Evolutionary conservation across 2,888 invertebrate genomes (phyloP), one percentile per base, ranked within the genome.

Genomic region (Sarcophaga caerulescens): DNA sequence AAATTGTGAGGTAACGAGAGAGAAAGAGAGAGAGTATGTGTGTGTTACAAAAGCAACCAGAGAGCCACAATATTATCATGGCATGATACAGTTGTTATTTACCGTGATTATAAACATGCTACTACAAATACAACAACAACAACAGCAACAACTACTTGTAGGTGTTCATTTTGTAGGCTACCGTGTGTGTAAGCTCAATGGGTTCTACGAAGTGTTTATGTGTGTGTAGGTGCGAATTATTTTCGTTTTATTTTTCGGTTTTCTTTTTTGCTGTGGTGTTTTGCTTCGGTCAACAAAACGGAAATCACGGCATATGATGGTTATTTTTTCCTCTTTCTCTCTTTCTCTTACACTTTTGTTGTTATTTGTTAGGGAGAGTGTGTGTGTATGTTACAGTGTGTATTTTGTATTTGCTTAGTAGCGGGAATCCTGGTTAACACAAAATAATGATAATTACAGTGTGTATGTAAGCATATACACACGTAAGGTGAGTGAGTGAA

Each of bases 371-470:
- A 25, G 25, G 21, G 23, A 76, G 63, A 21, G 14, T 21, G 74
- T 74, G 59, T 25, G 0, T 25, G 25, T 25, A 3, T 25, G 25
- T 25, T 4, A 25, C 25, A 25, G 25, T 35, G 35, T 35, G 35
- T 35, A 35, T 35, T 35, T 35, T 35, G 35, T 35, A 35, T 35
- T 35, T 35, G 35, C 35, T 35, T 35, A 35, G 35, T 35, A 35
- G 35, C 35, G 35, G 8, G 35, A 47, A 63, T 47, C 60, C 70
- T 76, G 82, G 85, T 71, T 85, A 76, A 76, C 71, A 76, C 52
- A 71, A 60, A 68, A 65, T 80, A 80, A 85, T 80, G 85, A 80
- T 80, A 85, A 74, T 80, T 82, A 68, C 62, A 80, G 19, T 66
- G n/a, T n/a, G 21, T 63, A 63, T 63, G 21, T 35, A 35, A 63